These are phyloP conservation scores for Erethizon dorsatum DNA, from an alignment of 2,797 vertebrate genomes.

Conservation along the genomic window DNA sequence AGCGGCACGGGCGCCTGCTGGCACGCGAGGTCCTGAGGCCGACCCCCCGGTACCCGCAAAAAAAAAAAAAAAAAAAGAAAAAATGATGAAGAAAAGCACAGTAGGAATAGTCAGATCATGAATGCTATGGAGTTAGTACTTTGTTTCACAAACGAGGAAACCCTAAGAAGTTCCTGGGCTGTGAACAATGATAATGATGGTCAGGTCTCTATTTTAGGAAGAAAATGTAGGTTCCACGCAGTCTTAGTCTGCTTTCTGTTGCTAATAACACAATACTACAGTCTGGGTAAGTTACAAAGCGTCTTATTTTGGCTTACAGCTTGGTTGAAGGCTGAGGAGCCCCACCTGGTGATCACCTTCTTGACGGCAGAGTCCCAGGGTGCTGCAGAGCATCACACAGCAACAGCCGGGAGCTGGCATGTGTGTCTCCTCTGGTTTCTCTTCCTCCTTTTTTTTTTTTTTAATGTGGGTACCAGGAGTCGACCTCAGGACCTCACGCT, in stretches of 20 bases:
- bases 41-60: too few relatives aligned
- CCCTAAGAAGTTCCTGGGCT: not conserved
- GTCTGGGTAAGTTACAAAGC: not conserved
- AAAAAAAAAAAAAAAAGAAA: not conserved
- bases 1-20: too few relatives aligned
- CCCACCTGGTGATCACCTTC: not conserved
- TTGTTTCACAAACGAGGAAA: slow-evolving; percentile 20
- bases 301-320: not conserved
- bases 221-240: not conserved
- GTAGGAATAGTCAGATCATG: not conserved
- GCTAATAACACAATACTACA: not conserved
- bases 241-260: slow-evolving; percentile 21
- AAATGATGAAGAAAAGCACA: not conserved
- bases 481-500: too few relatives aligned
- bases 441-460: not conserved
- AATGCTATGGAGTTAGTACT: not conserved
- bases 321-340: not conserved
- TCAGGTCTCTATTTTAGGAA: not conserved
- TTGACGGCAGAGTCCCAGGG: not conserved
- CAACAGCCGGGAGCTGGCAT: not conserved
- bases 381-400: too few relatives aligned
- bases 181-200: not conserved
- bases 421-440: not conserved
- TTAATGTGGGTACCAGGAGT: too few relatives aligned
- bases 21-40: too few relatives aligned